Percentiles rank a stretch among this genome's conserved stretches.
Evolutionary conservation across 2,113 vertebrate genomes (phyloP).

Genomic region (Setophaga petechia): DNA sequence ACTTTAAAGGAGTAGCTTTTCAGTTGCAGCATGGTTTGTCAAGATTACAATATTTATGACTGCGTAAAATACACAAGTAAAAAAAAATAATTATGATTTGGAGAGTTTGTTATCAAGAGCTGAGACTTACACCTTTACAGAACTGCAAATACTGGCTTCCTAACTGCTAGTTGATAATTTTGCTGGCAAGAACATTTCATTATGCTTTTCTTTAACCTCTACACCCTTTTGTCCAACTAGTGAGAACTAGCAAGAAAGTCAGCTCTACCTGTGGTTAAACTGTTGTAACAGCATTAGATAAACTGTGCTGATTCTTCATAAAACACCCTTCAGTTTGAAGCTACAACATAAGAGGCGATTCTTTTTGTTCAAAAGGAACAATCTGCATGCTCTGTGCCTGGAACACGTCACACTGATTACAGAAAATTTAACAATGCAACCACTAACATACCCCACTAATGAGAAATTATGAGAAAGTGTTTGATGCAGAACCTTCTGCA

Average conservation of each 20-base stretch:
- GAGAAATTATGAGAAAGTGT: conserved; percentile 55
- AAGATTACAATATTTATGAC: conserved; percentile 67
- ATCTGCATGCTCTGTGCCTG: conserved; percentile 60
- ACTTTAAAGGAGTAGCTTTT: conserved; percentile 66
- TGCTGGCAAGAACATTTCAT: conserved; percentile 34
- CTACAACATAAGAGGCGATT: conserved; percentile 28
- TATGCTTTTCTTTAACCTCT: neutral
- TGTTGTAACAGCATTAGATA: conserved; percentile 16
- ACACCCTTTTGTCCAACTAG: neutral
- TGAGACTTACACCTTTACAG: conserved; percentile 53
- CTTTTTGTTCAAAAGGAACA: conserved; percentile 43
- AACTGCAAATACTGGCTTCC: conserved; percentile 52
- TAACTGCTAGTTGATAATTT: conserved; percentile 48
- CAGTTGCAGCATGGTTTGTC: conserved; percentile 65
- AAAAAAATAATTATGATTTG: conserved; percentile 21
- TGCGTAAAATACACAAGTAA: conserved; percentile 65
- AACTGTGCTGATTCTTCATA: conserved; percentile 41
- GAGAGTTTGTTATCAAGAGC: conserved; percentile 60
- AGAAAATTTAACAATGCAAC: conserved; percentile 57
- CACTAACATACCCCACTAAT: conserved; percentile 56
- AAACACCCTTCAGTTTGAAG: conserved; percentile 40
- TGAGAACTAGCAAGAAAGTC: conserved; percentile 26
- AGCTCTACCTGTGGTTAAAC: conserved; percentile 7
- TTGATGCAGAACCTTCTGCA: conserved; percentile 50
- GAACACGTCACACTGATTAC: conserved; percentile 57